These are phyloP conservation scores for Epizoanthus fatuus DNA, from an alignment of 92 coral and sea anemone genomes.

Conservation along the genomic window DNA sequence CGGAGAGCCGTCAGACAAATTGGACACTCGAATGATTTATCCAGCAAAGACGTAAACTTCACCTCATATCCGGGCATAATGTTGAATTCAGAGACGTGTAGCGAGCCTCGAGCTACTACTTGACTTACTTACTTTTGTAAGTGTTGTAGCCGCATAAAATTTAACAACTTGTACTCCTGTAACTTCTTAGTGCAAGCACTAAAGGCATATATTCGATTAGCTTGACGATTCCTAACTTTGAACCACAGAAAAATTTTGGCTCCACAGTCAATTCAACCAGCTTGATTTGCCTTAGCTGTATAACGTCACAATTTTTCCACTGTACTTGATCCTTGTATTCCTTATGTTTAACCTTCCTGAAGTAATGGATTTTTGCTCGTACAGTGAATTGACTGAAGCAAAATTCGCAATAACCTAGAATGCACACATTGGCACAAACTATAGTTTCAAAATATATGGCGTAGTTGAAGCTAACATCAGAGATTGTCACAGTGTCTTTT, in stretches of 20 bases:
- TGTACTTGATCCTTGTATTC: not conserved
- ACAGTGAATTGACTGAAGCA: not conserved
- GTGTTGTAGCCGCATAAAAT: not conserved
- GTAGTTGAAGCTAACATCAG: not conserved
- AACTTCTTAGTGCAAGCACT: too few species aligned
- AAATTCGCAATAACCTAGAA: not conserved
- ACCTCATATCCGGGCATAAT: slow-evolving; percentile 98
- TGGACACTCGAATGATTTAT: slow-evolving; percentile 98
- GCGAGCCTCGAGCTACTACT: too few species aligned
- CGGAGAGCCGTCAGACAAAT: slow-evolving; percentile 95
- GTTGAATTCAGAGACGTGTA: not conserved
- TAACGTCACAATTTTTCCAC: not conserved
- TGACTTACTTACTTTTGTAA: not conserved
- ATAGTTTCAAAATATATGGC: not conserved
- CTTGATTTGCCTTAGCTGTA: not conserved
- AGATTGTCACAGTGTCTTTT: not conserved
- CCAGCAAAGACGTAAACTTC: slow-evolving; percentile 80
- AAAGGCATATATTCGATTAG: too few species aligned
- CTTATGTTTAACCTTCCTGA: not conserved
- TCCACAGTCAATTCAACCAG: not conserved
- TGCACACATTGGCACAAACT: not conserved
- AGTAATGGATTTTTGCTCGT: not conserved
- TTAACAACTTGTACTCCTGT: too few species aligned
- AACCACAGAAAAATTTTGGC: not conserved
- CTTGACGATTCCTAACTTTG: too few species aligned